Evolutionary conservation across 2,797 vertebrate species (phyloP).

Genomic region (Sphenodon punctatus): DNA sequence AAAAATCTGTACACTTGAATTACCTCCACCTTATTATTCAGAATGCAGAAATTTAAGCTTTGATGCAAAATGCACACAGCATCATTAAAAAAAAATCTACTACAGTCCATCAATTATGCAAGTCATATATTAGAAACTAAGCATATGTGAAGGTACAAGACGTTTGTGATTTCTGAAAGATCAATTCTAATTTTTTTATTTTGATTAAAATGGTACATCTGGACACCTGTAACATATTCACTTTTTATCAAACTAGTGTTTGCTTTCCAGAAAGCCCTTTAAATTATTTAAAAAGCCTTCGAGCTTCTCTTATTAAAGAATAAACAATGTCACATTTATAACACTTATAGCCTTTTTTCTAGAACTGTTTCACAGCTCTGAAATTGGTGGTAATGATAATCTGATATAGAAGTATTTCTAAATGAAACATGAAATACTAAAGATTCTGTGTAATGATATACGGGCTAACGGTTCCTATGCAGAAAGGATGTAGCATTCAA

Average conservation of each 20-base stretch:
- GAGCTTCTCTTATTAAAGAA: not conserved
- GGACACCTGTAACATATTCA: not conserved
- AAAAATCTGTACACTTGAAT: not conserved
- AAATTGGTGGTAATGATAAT: not conserved
- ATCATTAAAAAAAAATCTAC: slow-evolving; percentile 48
- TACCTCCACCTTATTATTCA: slow-evolving; percentile 22
- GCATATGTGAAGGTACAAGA: slow-evolving; percentile 5
- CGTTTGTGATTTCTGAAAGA: slow-evolving; percentile 4
- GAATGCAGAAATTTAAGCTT: slow-evolving; percentile 32
- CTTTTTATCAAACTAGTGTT: not conserved
- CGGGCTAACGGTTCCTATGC: not conserved
- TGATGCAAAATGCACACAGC: slow-evolving; percentile 23
- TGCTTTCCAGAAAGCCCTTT: not conserved
- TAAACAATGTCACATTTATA: not conserved
- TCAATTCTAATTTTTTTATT: slow-evolving; percentile 16
- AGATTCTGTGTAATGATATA: not conserved
- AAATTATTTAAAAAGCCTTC: not conserved
- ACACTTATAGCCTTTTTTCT: not conserved
- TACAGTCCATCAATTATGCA: slow-evolving; percentile 39
- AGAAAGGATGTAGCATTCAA: not conserved
- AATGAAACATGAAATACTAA: not conserved
- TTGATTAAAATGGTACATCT: slow-evolving; percentile 20
- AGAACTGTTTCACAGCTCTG: not conserved
- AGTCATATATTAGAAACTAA: slow-evolving; percentile 10
- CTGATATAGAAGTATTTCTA: not conserved